Evolutionary conservation across 2,113 vertebrate species (phyloP), one percentile per base, ranked within the genome.

Genomic region (Calypte anna): DNA sequence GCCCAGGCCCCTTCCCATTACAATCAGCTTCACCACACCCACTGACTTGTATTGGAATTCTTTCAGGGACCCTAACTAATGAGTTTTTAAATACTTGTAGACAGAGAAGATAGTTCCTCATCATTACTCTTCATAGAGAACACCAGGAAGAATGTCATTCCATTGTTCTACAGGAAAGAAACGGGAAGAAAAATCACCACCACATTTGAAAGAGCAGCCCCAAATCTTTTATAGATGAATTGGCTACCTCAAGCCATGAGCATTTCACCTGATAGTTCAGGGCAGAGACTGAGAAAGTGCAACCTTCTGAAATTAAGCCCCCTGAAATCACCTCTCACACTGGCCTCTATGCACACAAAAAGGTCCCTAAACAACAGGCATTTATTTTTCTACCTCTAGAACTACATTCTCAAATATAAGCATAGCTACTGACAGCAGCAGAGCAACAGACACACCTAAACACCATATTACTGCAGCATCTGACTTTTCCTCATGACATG

Each of bases 11-110:
- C 82, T 88, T 93, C 93, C 80, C 94, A 94, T 86, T 75, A 96
- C 93, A 95, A 96, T 78, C 58, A 86, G 43, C 88, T 91, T 77
- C 90, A 96, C 88, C 94, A 94, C 96, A 88, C 95, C 93, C 95
- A 91, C 81, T 79, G 86, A 82, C 88, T 95, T 95, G 91, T 77
- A 91, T 75, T 92, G 86, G 91, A 92, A 92, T 94, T 90, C 91
- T 92, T 93, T 93, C 92, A 89, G 50, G 70, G 51, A 94, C 77
- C 59, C 74, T 92, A 92, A 94, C 83, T 92, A 96, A 95, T 74
- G 95, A 89, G 86, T 77, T 94, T 96, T 91, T 97, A 97, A 96
- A 96, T 48, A 89, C 92, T 95, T 96, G 84, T 89, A 94, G 92
- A 95, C 95, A 94, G 82, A 93, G 86, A 70, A 92, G 91, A 95